Conservation (phyloP, 2,797 vertebrate genomes). For the Silurus lanzhouensis region DNA sequence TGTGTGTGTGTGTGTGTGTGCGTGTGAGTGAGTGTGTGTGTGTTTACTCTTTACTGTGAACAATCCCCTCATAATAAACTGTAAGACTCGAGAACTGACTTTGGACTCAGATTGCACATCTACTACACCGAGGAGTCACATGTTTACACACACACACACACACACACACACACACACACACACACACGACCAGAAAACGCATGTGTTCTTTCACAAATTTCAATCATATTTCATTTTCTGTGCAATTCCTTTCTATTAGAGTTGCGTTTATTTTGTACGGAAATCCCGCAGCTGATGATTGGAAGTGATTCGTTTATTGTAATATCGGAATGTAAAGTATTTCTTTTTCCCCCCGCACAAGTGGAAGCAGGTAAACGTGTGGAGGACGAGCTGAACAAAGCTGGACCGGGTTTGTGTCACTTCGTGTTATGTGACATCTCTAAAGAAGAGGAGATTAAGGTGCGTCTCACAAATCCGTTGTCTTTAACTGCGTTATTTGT, state of each 20-base stretch:
- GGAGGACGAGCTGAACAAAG: constrained; percentile 68
- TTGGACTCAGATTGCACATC: too few species aligned
- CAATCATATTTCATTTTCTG: too few species aligned
- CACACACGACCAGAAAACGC: background rate
- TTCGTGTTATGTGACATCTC: constrained; percentile 77
- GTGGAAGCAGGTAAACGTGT: constrained; percentile 65
- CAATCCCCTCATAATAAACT: too few species aligned
- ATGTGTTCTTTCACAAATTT: background rate
- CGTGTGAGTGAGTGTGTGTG: too few species aligned
- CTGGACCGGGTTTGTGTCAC: constrained; percentile 65
- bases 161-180: too few species aligned
- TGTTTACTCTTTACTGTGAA: too few species aligned
- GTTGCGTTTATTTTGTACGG: background rate
- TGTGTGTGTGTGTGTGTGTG: too few species aligned
- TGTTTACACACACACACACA: background rate
- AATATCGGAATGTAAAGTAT: background rate
- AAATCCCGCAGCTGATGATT: background rate
- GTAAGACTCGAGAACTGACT: too few species aligned
- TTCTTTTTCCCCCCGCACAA: constrained; percentile 32
- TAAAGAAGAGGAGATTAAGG: constrained; percentile 77
- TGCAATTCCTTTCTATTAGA: too few species aligned
- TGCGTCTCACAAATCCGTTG: constrained; percentile 39
- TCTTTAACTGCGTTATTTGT: background rate
- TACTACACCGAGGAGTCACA: background rate
- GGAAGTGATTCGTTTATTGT: too few species aligned